A percentile compares a stretch with the other conserved stretches of the same genome.
Conservation (phyloP, 1,140 invertebrate genomes). For the Subanguina moxae region DNA sequence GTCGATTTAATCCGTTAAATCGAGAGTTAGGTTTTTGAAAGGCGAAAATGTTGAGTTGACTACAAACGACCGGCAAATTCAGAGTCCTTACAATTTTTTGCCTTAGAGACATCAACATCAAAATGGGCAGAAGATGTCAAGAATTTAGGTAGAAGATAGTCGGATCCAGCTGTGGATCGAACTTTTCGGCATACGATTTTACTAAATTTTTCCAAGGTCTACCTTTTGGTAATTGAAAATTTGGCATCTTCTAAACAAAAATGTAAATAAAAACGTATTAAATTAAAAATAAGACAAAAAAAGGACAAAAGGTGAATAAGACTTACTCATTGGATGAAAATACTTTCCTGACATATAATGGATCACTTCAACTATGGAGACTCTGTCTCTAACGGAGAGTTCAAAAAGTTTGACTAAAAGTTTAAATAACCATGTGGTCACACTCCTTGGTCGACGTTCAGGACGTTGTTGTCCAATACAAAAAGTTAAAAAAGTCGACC, state of each 20-base stretch:
- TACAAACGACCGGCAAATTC: background rate
- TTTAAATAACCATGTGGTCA: too few species aligned
- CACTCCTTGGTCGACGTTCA: too few species aligned
- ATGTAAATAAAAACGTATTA: slow-evolving; percentile 37
- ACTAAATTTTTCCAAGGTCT: too few species aligned
- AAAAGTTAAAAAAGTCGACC: too few species aligned
- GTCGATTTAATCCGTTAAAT: too few species aligned
- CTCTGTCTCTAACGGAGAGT: slow-evolving; percentile 20
- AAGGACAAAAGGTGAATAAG: slow-evolving; percentile 6
- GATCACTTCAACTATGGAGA: slow-evolving; percentile 53
- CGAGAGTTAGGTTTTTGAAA: too few species aligned
- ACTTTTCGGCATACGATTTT: background rate
- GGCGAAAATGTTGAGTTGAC: background rate
- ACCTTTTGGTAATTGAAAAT: slow-evolving; percentile 55
- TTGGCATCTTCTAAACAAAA: slow-evolving; percentile 58
- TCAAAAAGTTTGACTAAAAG: slow-evolving; percentile 41
- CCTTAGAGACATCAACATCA: too few species aligned
- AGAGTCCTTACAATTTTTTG: too few species aligned
- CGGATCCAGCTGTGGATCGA: too few species aligned
- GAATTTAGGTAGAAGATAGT: too few species aligned
- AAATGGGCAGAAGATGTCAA: too few species aligned
- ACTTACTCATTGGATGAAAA: slow-evolving; percentile 55
- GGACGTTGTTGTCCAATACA: too few species aligned
- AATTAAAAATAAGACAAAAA: background rate
- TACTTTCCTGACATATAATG: slow-evolving; percentile 47